phyloP scores from a whole-genome alignment of 2,113 vertebrate genomes.

The Beaufortia kweichowensis region DNA sequence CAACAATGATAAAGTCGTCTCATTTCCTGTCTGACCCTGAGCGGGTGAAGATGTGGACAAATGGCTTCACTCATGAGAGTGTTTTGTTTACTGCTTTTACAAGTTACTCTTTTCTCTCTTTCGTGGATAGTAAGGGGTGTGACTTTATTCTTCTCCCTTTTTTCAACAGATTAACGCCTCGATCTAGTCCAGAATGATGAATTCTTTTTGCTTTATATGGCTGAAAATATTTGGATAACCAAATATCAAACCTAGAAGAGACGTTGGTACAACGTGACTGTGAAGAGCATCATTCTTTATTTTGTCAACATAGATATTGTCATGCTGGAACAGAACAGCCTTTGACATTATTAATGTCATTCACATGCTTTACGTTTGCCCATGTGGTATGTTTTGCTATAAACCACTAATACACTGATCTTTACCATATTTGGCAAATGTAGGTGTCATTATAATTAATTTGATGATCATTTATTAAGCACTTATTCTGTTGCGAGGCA shows the following conservation, averaged over 20 bases:
- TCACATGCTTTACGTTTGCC: no score
- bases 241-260: not conserved
- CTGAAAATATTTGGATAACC: not conserved
- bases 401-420: not conserved
- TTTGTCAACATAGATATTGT: not conserved
- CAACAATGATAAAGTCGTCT: conserved; percentile 79
- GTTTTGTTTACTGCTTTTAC: conserved; percentile 61
- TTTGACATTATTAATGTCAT: not conserved
- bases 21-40: conserved; percentile 70
- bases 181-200: not conserved
- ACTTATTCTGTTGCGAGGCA: not conserved
- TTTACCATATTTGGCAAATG: not conserved
- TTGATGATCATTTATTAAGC: not conserved
- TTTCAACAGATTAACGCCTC: not conserved
- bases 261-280: no score
- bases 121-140: no score
- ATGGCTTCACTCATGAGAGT: conserved; percentile 63
- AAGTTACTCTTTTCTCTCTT: not conserved
- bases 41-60: conserved; percentile 64
- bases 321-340: not conserved
- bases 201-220: not conserved
- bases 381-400: not conserved
- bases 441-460: not conserved
- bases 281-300: not conserved
- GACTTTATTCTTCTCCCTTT: conserved; percentile 1